Base-by-base conservation (phyloP, 2,113 vertebrate genomes). In the Sinocyclocheilus anshuiensis region DNA sequence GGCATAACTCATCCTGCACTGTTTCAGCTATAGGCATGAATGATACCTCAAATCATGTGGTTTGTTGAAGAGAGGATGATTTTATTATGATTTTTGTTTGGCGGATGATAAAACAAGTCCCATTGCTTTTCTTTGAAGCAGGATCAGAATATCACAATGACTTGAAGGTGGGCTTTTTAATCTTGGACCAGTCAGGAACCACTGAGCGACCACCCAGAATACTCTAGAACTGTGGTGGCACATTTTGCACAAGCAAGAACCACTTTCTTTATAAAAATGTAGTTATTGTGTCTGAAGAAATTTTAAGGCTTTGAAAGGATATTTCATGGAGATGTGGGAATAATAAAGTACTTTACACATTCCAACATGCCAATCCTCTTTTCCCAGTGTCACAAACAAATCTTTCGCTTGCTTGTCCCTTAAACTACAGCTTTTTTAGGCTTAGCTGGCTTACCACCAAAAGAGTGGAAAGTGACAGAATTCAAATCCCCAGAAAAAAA, bases 331-430 rank as follows among this genome's bases (percentile, higher is more conserved):
- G 39, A 10, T 18, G 79, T 81, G 57, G 79, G 61, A 29, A 81
- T 81, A 48, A 81, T 67, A 81, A 81, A 81, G 59, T 82, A 7
- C 26, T 82, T n/a, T 9, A 82, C 42, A 71, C 81, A 82, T 71
- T 82, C 81, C 81, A 82, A 71, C 80, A 71, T 9, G 6, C 63
- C 80, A 53, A 71, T 69, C 29, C 63, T 50, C 26, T 50, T 82
- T 81, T 82, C 65, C 42, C 80, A 22, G 80, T 71, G 42, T 82
- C 80, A 69, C 80, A 82, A 82, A 71, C 81, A 69, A 67, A 71
- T 82, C 24, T 55, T 33, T 82, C 2, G 7, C 26, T 15, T 29
- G 45, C 81, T 82, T 82, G 63, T 82, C 45, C 63, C 1, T 67
- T 48, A 81, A 81, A 67, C 36, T 13, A 50, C 59, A 45, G 61